phyloP scores from a whole-genome alignment of 2,113 vertebrate genomes.

The Oplegnathus fasciatus region DNA sequence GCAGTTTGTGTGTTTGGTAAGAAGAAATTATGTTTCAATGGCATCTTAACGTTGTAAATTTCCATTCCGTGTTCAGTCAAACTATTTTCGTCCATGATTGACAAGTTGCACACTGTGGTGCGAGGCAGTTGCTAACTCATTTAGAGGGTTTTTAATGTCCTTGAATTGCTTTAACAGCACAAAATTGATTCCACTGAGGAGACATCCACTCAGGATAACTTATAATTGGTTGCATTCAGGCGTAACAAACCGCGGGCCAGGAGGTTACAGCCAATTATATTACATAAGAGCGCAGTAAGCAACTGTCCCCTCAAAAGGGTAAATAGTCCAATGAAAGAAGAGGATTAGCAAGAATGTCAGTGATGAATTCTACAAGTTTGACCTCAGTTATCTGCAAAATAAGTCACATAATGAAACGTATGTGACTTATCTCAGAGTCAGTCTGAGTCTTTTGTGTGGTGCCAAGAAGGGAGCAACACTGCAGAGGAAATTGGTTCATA shows the following conservation, averaged over 20 bases:
- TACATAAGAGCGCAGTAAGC: constrained; percentile 46
- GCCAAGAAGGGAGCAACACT: not conserved
- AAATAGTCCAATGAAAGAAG: constrained; percentile 37
- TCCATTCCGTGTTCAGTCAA: not conserved
- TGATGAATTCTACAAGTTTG: constrained; percentile 33
- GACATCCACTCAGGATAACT: constrained; percentile 64
- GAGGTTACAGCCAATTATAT: constrained; percentile 75
- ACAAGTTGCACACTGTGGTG: constrained; percentile 26
- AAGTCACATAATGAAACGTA: constrained; percentile 19
- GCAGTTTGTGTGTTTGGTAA: not conserved
- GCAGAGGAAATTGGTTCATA: not conserved
- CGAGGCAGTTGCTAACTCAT: constrained; percentile 34
- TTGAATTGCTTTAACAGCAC: constrained; percentile 59
- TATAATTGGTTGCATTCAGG: constrained; percentile 76
- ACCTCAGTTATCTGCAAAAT: constrained; percentile 19
- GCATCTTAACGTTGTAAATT: not conserved
- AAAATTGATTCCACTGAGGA: constrained; percentile 56
- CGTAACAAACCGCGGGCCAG: constrained; percentile 55
- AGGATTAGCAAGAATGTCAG: constrained; percentile 26
- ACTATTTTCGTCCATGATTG: constrained; percentile 22
- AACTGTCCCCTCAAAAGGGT: constrained; percentile 41
- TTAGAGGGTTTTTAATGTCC: constrained; percentile 57
- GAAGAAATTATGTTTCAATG: not conserved
- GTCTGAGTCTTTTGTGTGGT: constrained; percentile 4
- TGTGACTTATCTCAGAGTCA: not conserved